Evolutionary conservation across 2,113 vertebrate species (phyloP).

Genomic region (Phaethon lepturus): DNA sequence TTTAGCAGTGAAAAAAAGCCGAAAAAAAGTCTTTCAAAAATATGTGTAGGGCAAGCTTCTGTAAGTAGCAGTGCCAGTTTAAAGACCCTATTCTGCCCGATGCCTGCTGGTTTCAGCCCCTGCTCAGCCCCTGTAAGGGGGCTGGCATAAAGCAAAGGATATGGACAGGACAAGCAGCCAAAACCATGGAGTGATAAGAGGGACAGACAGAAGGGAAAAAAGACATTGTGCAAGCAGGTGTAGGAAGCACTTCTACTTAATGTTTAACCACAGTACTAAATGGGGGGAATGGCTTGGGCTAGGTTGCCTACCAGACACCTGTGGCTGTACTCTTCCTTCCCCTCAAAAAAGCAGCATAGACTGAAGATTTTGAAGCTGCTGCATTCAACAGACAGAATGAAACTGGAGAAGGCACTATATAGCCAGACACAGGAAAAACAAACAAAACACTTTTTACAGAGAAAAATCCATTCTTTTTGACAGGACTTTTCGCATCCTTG

Average conservation of each 20-base stretch:
- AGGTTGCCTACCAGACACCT: not conserved
- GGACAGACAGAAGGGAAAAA: not conserved
- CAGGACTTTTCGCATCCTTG: not conserved
- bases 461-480: not conserved
- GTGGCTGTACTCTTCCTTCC: not conserved
- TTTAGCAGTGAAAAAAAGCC: not conserved
- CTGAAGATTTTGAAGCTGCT: not conserved
- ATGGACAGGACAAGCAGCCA: not conserved
- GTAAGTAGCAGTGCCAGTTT: not conserved
- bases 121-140: not conserved
- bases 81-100: not conserved
- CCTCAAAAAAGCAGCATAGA: not conserved
- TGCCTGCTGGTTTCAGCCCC: not conserved
- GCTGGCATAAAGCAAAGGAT: not conserved
- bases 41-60: not conserved
- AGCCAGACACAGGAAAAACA: not conserved
- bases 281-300: not conserved
- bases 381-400: not conserved
- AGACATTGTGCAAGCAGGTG: not conserved
- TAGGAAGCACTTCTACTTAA: conserved; percentile 19
- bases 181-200: not conserved
- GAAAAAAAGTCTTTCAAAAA: not conserved
- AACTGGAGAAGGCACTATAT: not conserved
- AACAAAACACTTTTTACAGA: not conserved
- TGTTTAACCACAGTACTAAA: conserved; percentile 5